Percentiles rank a stretch among this genome's conserved stretches.
Evolutionary conservation across 2,797 vertebrate species (phyloP).

Genomic region (Neopelma chrysocephalum): DNA sequence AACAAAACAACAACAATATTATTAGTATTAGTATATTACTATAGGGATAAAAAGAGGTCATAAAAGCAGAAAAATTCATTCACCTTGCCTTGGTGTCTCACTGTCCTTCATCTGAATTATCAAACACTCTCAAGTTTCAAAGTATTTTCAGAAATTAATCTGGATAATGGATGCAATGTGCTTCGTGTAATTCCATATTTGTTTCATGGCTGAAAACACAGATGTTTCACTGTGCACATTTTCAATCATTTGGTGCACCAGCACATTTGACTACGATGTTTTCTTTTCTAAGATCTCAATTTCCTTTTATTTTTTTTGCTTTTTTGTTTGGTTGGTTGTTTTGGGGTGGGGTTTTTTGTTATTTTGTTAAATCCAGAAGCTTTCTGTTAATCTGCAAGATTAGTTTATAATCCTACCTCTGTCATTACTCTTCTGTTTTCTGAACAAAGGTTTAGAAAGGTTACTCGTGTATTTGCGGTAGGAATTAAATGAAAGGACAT

Average conservation of each 20-base stretch:
- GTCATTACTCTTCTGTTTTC: neutral
- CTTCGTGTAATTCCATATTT: neutral
- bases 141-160: conserved; percentile 2
- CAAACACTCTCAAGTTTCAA: neutral
- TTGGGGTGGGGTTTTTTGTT: neutral
- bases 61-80: neutral
- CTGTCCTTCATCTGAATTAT: neutral
- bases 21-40: no score
- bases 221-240: neutral
- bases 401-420: conserved; percentile 2
- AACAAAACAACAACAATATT: neutral
- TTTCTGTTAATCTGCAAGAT: neutral
- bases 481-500: conserved; percentile 11
- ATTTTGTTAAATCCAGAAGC: conserved; percentile 6
- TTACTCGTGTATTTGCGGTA: neutral
- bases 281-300: neutral
- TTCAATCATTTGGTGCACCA: neutral
- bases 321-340: neutral
- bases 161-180: neutral
- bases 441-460: neutral
- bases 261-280: neutral
- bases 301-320: neutral
- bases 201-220: neutral
- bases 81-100: neutral
- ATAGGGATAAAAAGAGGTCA: no score